Evolutionary conservation across 2,113 vertebrate genomes (phyloP).

Genomic region (Sorex fumeus): DNA sequence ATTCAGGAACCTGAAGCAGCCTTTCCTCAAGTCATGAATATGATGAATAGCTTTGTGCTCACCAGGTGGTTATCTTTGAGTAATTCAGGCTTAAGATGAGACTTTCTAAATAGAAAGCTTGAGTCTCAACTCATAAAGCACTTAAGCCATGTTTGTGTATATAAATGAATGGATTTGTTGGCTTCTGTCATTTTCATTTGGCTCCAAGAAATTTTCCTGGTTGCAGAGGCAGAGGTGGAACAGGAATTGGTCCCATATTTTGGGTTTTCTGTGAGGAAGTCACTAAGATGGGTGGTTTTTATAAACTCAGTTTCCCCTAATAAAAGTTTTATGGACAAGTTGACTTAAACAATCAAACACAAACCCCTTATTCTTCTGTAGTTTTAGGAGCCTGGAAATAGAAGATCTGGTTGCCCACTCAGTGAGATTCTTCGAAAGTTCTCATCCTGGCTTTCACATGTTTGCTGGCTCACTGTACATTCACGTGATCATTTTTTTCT

Average conservation of each 20-base stretch:
- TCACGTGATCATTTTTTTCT: not conserved
- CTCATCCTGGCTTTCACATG: not conserved
- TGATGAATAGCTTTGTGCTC: conserved; percentile 61
- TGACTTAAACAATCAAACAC: not conserved
- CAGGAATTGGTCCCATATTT: not conserved
- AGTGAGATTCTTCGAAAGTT: not conserved
- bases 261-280: conserved; percentile 2
- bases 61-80: conserved; percentile 26
- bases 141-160: not conserved
- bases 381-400: not conserved
- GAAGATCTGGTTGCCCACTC: not conserved
- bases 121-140: conserved; percentile 38
- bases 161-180: conserved; percentile 24
- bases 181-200: not conserved
- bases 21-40: conserved; percentile 64
- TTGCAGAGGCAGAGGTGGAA: not conserved
- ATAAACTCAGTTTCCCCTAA: not conserved
- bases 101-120: conserved; percentile 57
- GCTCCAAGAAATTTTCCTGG: not conserved
- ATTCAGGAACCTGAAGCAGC: not conserved
- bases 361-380: not conserved
- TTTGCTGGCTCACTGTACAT: not conserved
- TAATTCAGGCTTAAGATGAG: conserved; percentile 55
- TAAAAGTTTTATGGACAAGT: not conserved
- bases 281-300: not conserved